phyloP scores from a whole-genome alignment of 2,888 invertebrate genomes.

The Elegia similella region DNA sequence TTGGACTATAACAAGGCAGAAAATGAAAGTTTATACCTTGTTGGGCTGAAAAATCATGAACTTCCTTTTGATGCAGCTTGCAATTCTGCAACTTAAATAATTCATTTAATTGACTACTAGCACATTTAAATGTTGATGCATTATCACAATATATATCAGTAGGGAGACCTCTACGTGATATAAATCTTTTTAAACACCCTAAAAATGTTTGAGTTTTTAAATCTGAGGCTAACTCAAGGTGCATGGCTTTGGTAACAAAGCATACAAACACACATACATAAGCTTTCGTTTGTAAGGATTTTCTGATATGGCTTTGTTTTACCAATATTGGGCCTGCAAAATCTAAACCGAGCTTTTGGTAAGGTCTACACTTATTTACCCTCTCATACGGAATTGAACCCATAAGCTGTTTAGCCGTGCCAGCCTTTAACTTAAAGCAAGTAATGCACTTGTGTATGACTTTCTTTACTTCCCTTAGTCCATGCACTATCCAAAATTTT shows the following conservation, averaged over 20 bases:
- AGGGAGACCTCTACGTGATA: constrained; percentile 22
- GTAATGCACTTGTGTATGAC: constrained; percentile 12
- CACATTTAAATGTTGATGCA: constrained; percentile 22
- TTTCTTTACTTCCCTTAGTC: constrained; percentile 10
- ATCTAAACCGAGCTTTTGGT: no score
- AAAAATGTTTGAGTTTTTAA: constrained; percentile 23
- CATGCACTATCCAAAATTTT: constrained; percentile 19
- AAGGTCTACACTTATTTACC: no score
- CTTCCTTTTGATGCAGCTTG: neutral
- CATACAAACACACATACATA: constrained; percentile 13
- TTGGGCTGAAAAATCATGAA: no score
- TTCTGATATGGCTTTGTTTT: no score
- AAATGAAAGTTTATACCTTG: no score
- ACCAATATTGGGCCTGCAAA: no score
- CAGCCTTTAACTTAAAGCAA: constrained; percentile 18
- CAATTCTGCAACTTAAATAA: constrained; percentile 21
- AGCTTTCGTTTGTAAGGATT: constrained; percentile 20
- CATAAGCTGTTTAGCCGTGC: constrained; percentile 16
- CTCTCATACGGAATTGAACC: constrained; percentile 1
- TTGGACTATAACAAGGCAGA: no score
- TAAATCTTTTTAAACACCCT: constrained; percentile 22
- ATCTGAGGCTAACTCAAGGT: constrained; percentile 21
- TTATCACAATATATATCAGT: constrained; percentile 23
- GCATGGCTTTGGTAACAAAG: constrained; percentile 23
- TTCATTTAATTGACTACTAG: constrained; percentile 17